A percentile compares a stretch with the other conserved stretches of the same genome.
phyloP scores from a whole-genome alignment of 1,140 invertebrate genomes.

The Tetragnatha versicolor region DNA sequence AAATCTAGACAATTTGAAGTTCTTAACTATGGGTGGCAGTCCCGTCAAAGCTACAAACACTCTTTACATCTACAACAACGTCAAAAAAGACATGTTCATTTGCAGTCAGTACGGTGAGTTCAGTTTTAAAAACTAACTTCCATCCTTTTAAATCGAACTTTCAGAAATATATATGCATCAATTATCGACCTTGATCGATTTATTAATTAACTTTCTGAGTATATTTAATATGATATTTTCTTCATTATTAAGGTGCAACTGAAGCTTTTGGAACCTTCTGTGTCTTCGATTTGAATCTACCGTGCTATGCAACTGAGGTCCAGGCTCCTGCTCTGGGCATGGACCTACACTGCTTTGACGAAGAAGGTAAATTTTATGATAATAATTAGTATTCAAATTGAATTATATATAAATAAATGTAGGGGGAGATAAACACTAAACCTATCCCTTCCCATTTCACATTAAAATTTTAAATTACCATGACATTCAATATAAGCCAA shows the following conservation, averaged over 20 bases:
- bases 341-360: slow-evolving; percentile 1
- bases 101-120: slow-evolving; percentile 5
- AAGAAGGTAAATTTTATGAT: not conserved
- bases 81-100: slow-evolving; percentile 5
- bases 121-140: not conserved
- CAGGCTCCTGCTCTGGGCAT: slow-evolving; percentile 3
- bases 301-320: slow-evolving; percentile 1
- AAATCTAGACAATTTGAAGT: not conserved
- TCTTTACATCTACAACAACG: not conserved
- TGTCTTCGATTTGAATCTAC: slow-evolving; percentile 6
- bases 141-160: not conserved
- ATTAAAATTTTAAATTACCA: not conserved
- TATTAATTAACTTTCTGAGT: not conserved
- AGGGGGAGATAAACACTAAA: too few relatives aligned
- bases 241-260: not conserved
- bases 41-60: slow-evolving; percentile 6
- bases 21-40: not conserved
- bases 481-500: not conserved
- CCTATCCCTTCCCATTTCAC: not conserved
- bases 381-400: not conserved
- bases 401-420: too few relatives aligned
- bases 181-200: not conserved
- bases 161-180: not conserved
- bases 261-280: not conserved
- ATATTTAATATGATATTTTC: not conserved